phyloP scores from a whole-genome alignment of 1,140 invertebrate genomes.

The Magallana gigas region DNA sequence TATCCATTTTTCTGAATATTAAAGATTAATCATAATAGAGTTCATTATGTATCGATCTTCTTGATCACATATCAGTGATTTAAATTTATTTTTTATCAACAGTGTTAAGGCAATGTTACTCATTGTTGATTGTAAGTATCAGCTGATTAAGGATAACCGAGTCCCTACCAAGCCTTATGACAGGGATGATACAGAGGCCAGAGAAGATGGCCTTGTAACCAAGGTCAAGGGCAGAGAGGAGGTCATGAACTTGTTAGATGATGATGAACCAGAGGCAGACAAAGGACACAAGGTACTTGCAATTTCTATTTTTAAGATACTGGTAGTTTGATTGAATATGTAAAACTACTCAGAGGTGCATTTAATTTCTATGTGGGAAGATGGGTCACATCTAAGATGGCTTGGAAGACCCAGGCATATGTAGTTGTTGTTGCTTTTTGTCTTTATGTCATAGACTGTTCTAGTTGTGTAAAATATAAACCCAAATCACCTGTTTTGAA shows the following conservation, averaged over 20 bases:
- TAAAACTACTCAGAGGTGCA: too few relatives aligned
- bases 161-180: slow-evolving; percentile 55
- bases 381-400: too few relatives aligned
- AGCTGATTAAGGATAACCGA: slow-evolving; percentile 53
- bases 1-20: background rate
- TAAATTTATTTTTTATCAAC: slow-evolving; percentile 46
- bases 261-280: slow-evolving; percentile 36
- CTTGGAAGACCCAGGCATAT: too few relatives aligned
- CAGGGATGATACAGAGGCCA: slow-evolving; percentile 20
- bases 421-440: too few relatives aligned
- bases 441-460: too few relatives aligned
- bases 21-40: too few relatives aligned
- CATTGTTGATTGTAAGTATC: slow-evolving; percentile 80
- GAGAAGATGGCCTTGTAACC: slow-evolving; percentile 46
- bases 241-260: slow-evolving; percentile 50
- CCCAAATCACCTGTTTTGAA: too few relatives aligned
- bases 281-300: slow-evolving; percentile 39
- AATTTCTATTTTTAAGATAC: too few relatives aligned
- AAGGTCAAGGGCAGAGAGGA: slow-evolving; percentile 30
- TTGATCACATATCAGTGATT: background rate
- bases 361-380: too few relatives aligned
- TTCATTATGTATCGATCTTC: too few relatives aligned
- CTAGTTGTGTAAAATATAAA: too few relatives aligned
- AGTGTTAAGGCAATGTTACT: slow-evolving; percentile 80
- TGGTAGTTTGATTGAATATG: too few relatives aligned